Conservation (phyloP, 2,113 vertebrate species). For the Chamaea fasciata region DNA sequence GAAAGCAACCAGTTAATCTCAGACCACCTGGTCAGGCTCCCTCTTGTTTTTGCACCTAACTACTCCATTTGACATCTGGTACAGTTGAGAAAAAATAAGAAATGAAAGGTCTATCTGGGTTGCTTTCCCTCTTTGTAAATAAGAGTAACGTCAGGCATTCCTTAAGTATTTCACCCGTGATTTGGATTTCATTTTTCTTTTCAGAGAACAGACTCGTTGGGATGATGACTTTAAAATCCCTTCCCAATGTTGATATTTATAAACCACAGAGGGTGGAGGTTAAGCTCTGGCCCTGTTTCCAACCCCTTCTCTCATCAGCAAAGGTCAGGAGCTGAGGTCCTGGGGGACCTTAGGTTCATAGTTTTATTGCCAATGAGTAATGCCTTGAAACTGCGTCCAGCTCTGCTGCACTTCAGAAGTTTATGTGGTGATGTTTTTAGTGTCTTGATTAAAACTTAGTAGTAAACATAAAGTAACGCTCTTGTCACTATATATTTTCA, state of each 20-base stretch:
- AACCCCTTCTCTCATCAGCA: constrained; percentile 30
- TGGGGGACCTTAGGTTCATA: neutral
- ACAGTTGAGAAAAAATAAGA: fast-evolving
- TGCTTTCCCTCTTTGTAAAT: neutral
- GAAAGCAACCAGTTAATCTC: neutral
- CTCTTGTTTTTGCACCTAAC: neutral
- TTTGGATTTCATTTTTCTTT: neutral
- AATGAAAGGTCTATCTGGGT: neutral
- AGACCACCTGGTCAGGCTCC: neutral
- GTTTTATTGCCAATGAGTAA: constrained; percentile 35
- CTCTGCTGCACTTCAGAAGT: neutral
- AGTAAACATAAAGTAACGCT: constrained; percentile 23
- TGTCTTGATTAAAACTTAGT: constrained; percentile 30
- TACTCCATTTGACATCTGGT: neutral
- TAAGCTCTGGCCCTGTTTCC: constrained; percentile 47
- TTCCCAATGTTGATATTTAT: constrained; percentile 44
- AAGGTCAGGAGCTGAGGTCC: constrained; percentile 23
- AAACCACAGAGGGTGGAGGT: neutral
- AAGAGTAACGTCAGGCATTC: neutral
- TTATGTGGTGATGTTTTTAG: neutral
- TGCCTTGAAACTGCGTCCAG: neutral
- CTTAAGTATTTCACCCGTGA: neutral
- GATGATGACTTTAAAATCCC: neutral
- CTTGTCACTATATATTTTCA: constrained; percentile 20
- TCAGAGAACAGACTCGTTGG: neutral